phyloP scores from a whole-genome alignment of 2,888 invertebrate genomes.

The Zelleria hepariella region DNA sequence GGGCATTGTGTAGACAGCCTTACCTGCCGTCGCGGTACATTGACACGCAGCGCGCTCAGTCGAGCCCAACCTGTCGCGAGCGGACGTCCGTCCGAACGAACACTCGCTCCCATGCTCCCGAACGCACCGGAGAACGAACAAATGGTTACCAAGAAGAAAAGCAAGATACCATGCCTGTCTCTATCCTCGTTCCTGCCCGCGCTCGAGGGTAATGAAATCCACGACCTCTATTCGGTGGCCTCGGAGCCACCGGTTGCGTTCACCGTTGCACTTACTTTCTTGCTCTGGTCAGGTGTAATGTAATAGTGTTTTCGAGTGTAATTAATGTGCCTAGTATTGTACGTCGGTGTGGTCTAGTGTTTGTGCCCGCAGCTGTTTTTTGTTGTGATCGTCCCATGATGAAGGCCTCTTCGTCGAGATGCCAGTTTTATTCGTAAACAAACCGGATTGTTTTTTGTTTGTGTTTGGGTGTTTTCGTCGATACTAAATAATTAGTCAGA shows the following conservation, averaged over 20 bases:
- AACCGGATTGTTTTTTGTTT: background rate
- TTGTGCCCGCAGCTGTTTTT: conserved; percentile 8
- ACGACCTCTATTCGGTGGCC: conserved; percentile 59
- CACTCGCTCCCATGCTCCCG: conserved; percentile 34
- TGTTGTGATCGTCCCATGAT: background rate
- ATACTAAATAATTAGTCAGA: background rate
- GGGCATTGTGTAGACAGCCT: conserved; percentile 38
- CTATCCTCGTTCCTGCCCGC: conserved; percentile 62
- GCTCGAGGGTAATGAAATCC: conserved; percentile 57
- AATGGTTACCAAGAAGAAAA: conserved; percentile 66
- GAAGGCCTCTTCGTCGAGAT: background rate
- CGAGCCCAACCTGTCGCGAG: conserved; percentile 47
- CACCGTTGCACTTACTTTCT: conserved; percentile 67
- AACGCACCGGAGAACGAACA: conserved; percentile 58
- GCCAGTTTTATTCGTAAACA: background rate
- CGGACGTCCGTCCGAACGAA: conserved; percentile 49
- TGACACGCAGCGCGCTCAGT: conserved; percentile 47
- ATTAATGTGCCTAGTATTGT: conserved; percentile 32
- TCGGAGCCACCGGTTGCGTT: conserved; percentile 59
- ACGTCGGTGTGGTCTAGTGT: conserved; percentile 25
- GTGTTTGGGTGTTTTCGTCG: background rate
- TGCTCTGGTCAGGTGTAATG: conserved; percentile 62
- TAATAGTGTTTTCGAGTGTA: conserved; percentile 46
- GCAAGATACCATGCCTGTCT: conserved; percentile 65
- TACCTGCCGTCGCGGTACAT: conserved; percentile 49